phyloP scores from a whole-genome alignment of 1,140 invertebrate genomes.

The Lepidurus couesii region DNA sequence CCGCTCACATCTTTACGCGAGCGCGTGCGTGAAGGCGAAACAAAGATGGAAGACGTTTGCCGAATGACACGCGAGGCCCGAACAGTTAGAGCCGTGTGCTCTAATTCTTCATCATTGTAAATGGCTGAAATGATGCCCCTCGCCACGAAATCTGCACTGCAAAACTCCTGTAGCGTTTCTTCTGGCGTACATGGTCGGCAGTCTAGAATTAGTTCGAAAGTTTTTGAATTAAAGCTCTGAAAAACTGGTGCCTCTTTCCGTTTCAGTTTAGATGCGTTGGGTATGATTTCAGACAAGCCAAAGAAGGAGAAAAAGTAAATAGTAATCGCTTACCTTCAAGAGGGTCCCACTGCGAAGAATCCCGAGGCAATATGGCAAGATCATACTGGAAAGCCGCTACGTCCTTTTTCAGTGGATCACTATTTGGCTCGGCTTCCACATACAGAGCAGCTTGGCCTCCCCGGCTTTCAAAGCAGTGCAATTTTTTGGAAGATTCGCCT shows the following conservation, averaged over 20 bases:
- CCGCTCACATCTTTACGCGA: conserved; percentile 41
- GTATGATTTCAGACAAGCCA: background rate
- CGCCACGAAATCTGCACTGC: conserved; percentile 69
- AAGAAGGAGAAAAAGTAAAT: conserved; percentile 24
- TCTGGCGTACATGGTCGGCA: conserved; percentile 68
- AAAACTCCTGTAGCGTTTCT: conserved; percentile 68
- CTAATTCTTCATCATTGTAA: conserved; percentile 55
- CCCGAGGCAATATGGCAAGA: conserved; percentile 52
- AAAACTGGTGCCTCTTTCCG: background rate
- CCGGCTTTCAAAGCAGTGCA: conserved; percentile 58
- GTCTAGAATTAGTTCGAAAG: conserved; percentile 48
- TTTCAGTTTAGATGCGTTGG: conserved; percentile 10
- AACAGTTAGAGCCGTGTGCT: conserved; percentile 60
- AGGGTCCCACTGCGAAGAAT: conserved; percentile 47
- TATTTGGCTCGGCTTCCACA: conserved; percentile 54
- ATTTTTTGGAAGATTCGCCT: conserved; percentile 47
- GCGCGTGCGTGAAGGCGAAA: conserved; percentile 43
- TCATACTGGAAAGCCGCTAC: conserved; percentile 61
- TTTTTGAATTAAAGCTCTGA: conserved; percentile 31
- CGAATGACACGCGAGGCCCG: conserved; percentile 60
- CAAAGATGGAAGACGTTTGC: conserved; percentile 43
- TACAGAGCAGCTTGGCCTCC: conserved; percentile 63
- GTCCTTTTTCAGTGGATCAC: conserved; percentile 47
- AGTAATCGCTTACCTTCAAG: conserved; percentile 48
- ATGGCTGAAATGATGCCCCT: conserved; percentile 61